phyloP scores from a whole-genome alignment of 2,797 vertebrate species.

The Xiphorhynchus erythropygius region DNA sequence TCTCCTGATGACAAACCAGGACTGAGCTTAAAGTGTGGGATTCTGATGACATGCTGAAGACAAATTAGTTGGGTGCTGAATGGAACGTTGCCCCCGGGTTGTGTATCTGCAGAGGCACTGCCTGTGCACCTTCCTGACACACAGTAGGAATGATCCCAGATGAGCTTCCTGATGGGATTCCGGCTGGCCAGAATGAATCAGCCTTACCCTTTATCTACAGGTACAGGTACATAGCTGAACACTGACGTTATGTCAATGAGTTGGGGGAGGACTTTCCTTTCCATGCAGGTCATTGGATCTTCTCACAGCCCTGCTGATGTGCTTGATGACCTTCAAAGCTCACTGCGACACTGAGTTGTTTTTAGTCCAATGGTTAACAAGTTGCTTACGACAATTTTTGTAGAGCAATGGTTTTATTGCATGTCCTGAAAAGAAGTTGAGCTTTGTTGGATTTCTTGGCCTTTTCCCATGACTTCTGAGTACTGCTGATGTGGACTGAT shows the following conservation, averaged over 20 bases:
- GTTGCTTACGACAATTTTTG: not conserved
- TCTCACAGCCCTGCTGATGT: not conserved
- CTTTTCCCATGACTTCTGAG: not conserved
- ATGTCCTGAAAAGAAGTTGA: not conserved
- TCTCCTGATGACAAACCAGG: not conserved
- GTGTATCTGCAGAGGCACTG: not conserved
- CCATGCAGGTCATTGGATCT: not conserved
- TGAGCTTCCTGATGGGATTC: not conserved
- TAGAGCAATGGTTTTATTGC: not conserved
- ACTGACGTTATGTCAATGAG: not conserved
- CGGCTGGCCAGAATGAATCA: not conserved
- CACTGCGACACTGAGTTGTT: not conserved
- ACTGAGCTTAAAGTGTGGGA: not conserved
- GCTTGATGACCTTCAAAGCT: not conserved
- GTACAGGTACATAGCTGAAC: not conserved
- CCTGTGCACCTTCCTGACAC: not conserved
- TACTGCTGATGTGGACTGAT: not conserved
- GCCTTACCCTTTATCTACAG: not conserved
- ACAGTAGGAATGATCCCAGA: not conserved
- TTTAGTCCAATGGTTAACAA: not conserved
- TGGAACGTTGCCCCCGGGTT: accelerated
- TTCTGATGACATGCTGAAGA: not conserved
- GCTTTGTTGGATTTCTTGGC: not conserved
- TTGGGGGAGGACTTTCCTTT: not conserved
- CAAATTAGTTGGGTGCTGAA: not conserved